A percentile compares a stretch with the other conserved stretches of the same genome.
Conservation (phyloP, 2,113 vertebrate genomes). For the Bettongia penicillata region DNA sequence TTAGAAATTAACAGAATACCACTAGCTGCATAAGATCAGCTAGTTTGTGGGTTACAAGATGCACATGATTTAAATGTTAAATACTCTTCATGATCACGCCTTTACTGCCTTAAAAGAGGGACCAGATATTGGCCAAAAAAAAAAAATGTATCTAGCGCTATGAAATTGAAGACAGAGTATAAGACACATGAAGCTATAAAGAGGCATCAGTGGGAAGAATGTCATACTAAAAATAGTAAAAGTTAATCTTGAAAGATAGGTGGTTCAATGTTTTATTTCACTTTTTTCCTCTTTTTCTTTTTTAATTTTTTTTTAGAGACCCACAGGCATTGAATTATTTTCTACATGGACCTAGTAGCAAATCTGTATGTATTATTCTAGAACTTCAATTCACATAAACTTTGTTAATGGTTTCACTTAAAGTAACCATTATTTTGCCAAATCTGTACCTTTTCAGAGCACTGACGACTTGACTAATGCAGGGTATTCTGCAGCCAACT, state of each 20-base stretch:
- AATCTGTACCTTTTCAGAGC: conserved; percentile 82
- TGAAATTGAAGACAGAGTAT: not conserved
- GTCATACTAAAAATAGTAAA: not conserved
- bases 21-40: not conserved
- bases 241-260: not conserved
- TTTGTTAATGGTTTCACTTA: conserved; percentile 48
- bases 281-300: conserved; percentile 43
- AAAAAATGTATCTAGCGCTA: not conserved
- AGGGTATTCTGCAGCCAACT: conserved; percentile 93
- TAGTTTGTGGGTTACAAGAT: conserved; percentile 12
- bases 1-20: not conserved
- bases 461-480: conserved; percentile 94
- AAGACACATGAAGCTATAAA: not conserved
- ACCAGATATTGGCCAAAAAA: not conserved
- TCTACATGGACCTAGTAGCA: conserved; percentile 96
- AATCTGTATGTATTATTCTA: conserved; percentile 92
- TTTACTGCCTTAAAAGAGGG: not conserved
- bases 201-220: not conserved
- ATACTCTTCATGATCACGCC: not conserved
- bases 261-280: conserved; percentile 41
- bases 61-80: conserved; percentile 21
- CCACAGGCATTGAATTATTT: conserved; percentile 97
- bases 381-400: not conserved
- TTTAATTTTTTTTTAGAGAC: conserved; percentile 87
- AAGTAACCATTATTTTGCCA: conserved; percentile 60